phyloP scores from a whole-genome alignment of 2,888 invertebrate species.

The Autographa pulchrina region DNA sequence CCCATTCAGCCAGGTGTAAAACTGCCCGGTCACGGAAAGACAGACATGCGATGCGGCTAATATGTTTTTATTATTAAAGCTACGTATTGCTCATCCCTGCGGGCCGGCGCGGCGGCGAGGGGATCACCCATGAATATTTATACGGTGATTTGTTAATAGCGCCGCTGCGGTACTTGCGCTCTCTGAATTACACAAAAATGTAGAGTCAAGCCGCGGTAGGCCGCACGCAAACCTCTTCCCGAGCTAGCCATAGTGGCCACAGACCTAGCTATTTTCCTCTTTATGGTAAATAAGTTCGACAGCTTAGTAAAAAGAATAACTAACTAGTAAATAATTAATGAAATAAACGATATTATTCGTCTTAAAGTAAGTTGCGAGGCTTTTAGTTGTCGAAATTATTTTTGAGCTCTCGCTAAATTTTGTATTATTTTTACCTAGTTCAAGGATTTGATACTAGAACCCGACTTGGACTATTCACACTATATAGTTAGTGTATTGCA shows the following conservation, averaged over 20 bases:
- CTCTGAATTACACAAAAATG: conserved; percentile 37
- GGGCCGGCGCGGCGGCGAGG: conserved; percentile 61
- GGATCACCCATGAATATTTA: conserved; percentile 86
- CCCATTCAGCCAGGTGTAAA: conserved; percentile 86
- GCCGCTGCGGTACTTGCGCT: conserved; percentile 47
- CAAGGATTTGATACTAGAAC: no score
- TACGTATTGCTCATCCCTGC: conserved; percentile 81
- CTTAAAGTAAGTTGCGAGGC: no score
- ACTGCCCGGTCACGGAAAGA: conserved; percentile 88
- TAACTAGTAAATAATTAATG: no score
- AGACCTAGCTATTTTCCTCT: neutral
- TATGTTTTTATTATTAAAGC: conserved; percentile 88
- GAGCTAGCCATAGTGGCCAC: neutral
- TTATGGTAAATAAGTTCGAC: no score
- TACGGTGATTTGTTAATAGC: conserved; percentile 85
- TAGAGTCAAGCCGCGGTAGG: conserved; percentile 6
- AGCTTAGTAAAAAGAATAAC: no score
- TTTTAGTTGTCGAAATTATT: no score
- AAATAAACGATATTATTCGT: no score
- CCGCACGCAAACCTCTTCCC: neutral
- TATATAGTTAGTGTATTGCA: no score
- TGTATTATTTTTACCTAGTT: no score
- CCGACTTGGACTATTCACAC: no score
- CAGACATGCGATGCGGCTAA: conserved; percentile 88
- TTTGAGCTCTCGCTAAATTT: no score